Evolutionary conservation across 2,797 vertebrate genomes (phyloP).

Genomic region (Gorsachius magnificus): DNA sequence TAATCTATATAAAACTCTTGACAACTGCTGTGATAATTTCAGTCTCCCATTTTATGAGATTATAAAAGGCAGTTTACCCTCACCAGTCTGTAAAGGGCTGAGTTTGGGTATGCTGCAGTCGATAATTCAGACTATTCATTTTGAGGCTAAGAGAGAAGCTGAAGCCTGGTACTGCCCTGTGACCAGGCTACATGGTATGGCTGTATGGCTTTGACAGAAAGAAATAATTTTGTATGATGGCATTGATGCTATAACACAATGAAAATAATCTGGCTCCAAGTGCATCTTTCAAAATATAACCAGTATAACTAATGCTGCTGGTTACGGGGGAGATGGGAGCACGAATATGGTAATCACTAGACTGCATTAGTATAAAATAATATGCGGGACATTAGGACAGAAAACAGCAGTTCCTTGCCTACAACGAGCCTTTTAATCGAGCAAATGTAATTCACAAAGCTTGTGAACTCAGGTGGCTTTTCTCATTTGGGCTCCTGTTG

Average conservation of each 20-base stretch:
- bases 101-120: background rate
- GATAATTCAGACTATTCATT: conserved; percentile 23
- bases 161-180: background rate
- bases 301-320: background rate
- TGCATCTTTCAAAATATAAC: background rate
- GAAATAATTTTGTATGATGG: background rate
- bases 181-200: background rate
- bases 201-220: background rate
- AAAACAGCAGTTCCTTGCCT: background rate
- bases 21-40: conserved; percentile 45
- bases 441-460: background rate
- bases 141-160: background rate
- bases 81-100: background rate
- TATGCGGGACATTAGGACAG: fast-evolving
- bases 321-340: background rate
- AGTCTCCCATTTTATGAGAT: conserved; percentile 30
- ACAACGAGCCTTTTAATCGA: background rate
- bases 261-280: background rate
- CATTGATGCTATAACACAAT: background rate
- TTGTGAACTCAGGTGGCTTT: fast-evolving
- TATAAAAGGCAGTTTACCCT: conserved; percentile 46
- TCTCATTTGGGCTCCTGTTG: fast-evolving
- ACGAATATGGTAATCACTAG: background rate
- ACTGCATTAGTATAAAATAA: background rate
- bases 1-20: conserved; percentile 46